phyloP scores from a whole-genome alignment of 1,140 invertebrate genomes.

The Leguminivora glycinivorella region DNA sequence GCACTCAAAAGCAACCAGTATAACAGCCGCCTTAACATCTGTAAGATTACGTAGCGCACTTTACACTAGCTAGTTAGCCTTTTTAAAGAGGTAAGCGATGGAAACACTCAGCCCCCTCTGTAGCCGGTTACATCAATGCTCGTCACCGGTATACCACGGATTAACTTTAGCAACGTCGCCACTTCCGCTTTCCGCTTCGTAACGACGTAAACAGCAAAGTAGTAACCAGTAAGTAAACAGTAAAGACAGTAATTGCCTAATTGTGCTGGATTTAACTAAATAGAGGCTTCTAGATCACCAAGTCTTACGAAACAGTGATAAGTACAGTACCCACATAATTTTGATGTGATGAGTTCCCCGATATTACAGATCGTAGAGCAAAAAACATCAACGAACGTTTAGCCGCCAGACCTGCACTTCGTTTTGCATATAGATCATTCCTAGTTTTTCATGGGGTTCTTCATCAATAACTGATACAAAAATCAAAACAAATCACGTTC shows the following conservation, averaged over 20 bases:
- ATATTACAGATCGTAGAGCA: too few relatives aligned
- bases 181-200: conserved; percentile 53
- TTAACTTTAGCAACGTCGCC: conserved; percentile 44
- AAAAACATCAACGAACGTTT: too few relatives aligned
- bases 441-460: too few relatives aligned
- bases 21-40: conserved; percentile 24
- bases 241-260: background rate
- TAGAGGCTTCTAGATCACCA: too few relatives aligned
- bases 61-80: background rate
- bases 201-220: conserved; percentile 32
- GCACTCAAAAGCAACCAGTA: background rate
- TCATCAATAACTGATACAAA: too few relatives aligned
- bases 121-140: conserved; percentile 69
- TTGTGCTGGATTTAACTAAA: too few relatives aligned
- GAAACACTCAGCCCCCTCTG: conserved; percentile 30
- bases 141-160: conserved; percentile 46
- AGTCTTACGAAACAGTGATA: too few relatives aligned
- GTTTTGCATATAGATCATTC: too few relatives aligned
- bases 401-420: too few relatives aligned
- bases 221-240: conserved; percentile 30
- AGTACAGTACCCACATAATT: too few relatives aligned
- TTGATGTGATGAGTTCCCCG: too few relatives aligned
- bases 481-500: too few relatives aligned
- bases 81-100: background rate
- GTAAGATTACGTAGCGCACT: background rate